Percentiles rank a stretch among this genome's conserved stretches.
These are phyloP conservation scores for Panthera uncia DNA, from an alignment of 2,113 vertebrate genomes.

Conservation along the genomic window DNA sequence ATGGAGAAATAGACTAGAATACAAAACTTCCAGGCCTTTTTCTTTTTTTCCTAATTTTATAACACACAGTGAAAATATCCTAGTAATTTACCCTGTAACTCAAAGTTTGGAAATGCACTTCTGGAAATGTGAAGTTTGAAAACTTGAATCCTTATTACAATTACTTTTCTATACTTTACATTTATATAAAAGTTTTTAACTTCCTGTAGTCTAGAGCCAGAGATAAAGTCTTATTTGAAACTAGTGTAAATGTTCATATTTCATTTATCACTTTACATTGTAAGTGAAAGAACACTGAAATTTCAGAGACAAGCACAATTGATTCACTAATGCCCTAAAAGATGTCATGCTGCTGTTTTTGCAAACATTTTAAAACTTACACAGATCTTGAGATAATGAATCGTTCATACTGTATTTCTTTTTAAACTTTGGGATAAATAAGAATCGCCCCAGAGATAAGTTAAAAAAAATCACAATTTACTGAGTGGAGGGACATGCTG, in stretches of 20 bases:
- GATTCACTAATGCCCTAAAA: background rate
- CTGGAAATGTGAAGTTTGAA: background rate
- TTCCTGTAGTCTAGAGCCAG: background rate
- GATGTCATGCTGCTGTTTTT: background rate
- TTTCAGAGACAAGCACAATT: background rate
- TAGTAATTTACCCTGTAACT: background rate
- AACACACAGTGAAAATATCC: background rate
- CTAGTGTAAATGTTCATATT: background rate
- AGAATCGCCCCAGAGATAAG: background rate
- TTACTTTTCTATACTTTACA: background rate
- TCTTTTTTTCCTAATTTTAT: background rate
- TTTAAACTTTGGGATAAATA: background rate
- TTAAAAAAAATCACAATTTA: background rate
- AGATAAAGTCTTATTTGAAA: background rate
- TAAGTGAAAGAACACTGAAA: background rate
- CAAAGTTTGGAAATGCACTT: background rate
- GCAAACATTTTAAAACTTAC: background rate
- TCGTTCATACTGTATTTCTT: background rate
- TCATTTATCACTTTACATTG: background rate
- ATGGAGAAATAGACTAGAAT: background rate
- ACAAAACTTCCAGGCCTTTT: background rate
- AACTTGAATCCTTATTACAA: background rate
- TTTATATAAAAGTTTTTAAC: background rate
- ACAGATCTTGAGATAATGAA: background rate
- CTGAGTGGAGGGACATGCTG: background rate